Percentiles rank a stretch among this genome's conserved stretches.
These are phyloP conservation scores for Dorcus hopei DNA, from an alignment of 2,888 invertebrate species.

Conservation along the genomic window DNA sequence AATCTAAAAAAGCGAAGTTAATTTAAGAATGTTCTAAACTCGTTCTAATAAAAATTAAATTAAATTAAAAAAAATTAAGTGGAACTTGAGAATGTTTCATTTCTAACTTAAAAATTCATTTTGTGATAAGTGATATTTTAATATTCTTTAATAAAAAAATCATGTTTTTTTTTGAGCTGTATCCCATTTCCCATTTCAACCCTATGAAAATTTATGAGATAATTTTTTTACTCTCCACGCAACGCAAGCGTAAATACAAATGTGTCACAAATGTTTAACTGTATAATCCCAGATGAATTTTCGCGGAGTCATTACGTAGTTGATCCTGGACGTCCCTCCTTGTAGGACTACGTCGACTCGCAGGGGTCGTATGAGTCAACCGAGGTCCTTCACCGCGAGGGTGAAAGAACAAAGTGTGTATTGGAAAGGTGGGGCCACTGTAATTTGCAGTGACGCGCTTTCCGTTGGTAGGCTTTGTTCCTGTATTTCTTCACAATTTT, in stretches of 20 bases:
- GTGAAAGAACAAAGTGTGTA: background rate
- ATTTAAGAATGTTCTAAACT: no score
- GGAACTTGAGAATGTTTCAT: no score
- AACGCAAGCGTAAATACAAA: background rate
- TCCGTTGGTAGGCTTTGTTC: no score
- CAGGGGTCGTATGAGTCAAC: conserved; percentile 17
- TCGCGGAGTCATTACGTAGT: background rate
- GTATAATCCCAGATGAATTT: background rate
- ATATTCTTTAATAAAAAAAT: no score
- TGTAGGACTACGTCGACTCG: conserved; percentile 6
- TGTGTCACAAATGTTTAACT: background rate
- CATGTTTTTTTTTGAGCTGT: background rate
- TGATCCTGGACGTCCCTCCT: conserved; percentile 4
- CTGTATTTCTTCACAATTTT: no score
- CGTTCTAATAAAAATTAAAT: no score
- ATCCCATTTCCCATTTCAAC: background rate
- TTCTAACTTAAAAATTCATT: no score
- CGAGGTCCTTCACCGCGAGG: conserved; percentile 16
- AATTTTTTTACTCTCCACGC: background rate
- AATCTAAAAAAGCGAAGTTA: no score
- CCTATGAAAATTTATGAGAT: background rate
- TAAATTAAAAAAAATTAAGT: no score
- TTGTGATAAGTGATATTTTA: no score
- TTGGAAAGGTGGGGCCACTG: background rate
- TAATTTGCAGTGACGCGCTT: no score